Evolutionary conservation across 2,113 vertebrate species (phyloP), one percentile per base, ranked within the genome.

Genomic region (Synchiropus splendidus): DNA sequence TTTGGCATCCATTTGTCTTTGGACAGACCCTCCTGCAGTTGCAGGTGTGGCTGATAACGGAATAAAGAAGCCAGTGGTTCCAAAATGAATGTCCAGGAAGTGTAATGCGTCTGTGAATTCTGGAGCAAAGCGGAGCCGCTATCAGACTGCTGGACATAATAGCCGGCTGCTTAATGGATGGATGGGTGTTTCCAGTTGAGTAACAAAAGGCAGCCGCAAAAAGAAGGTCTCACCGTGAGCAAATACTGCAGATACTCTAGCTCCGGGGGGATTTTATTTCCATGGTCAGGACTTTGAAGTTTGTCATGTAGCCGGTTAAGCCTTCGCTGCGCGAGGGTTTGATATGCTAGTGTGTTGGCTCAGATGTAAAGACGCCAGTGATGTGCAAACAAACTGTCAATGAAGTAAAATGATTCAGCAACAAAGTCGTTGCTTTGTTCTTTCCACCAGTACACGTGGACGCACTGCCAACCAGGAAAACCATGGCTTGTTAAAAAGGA

Each of bases 1-100:
- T 38, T 48, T 41, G 43, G 49, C 71, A 65, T 45, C 51, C 36
- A 51, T 51, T 55, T 54, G 39, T 38, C 45, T 45, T 49, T 51
- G 51, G 48, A 48, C 43, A 13, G 40, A 31, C n/a, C 37, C 41
- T 50, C 41, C 10, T 42, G 51, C 41, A 42, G 27, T 51, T 55
- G 49, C 57, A 56, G 60, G 64, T 71, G 56, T 51, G 47, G 18
- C 58, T 59, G 42, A 59, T 59, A 45, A 49, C 27, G 32, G 35
- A 42, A 42, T 17, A 45, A 60, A 45, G 50, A 15, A 6, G 31
- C 11, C 13, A 43, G 38, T 18, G 16, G 2, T 1, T 41, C 8
- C 12, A 27, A 27, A 27, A 27, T 27, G 21, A 8, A 27, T 27
- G 21, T 27, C 21, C 21, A 27, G 21, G 4, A 4, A 27, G 21